Base-by-base conservation (phyloP, 1,140 invertebrate species). In the Aphaenogaster rudis region DNA sequence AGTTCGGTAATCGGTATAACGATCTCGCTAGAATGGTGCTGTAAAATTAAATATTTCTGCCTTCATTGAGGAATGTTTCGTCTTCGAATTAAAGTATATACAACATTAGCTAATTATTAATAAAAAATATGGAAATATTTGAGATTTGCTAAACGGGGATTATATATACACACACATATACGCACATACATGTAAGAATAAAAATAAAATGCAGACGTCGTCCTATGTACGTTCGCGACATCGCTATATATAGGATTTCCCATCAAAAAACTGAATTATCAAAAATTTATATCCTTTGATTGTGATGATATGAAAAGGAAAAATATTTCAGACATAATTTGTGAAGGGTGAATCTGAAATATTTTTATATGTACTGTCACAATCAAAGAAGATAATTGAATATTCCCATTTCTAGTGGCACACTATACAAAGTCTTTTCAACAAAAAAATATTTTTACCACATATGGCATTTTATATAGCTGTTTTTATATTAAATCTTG, bases 371-470 rank as follows among this genome's bases (percentile, higher is more conserved):
- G 5, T 77, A 78, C 6, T 28, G 36, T 76, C 54, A 45, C 36
- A 76, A 21, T 78, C 45, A 48, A 80, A 67, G 33, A 6, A 72
- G 39, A 86, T 54, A 78, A 64, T 77, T 48, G 78, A 69, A 13
- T 45, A 39, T 39, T 61, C 28, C 13, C 7, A 4, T 61, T 61
- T 45, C 54, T 61, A 39, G 4, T 28, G 15, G 1, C 61, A 66
- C 15, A 48, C n/a, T 48, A 42, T 39, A 33, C 21, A 50, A 74
- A 42, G 39, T 64, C 0, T 64, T 45, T 63, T 64, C 59, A 48
- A 81, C 21, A 71, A 69, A 67, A 80, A 64, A 71, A 67, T 79
- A 63, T 57, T 67, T 67, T 88, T 3, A n/a, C 48, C 11, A 21
- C 17, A 71, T 50, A 39, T 45, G n/a, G 17, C 33, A 64, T 57